Evolutionary conservation across 2,888 invertebrate genomes (phyloP).

Genomic region (Coleophora flavipennella): DNA sequence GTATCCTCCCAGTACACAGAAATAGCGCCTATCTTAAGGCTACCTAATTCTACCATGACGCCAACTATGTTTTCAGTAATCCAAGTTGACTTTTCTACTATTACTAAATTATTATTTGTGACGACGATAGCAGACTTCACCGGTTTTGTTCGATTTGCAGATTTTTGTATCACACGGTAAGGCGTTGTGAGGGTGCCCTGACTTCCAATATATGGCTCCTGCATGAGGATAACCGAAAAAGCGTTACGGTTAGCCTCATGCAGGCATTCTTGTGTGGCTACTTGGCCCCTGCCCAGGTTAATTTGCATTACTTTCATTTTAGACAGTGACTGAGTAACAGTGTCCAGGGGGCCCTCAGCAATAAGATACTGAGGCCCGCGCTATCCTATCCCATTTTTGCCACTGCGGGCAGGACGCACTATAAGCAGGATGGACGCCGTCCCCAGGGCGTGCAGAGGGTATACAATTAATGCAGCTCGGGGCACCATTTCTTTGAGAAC

Average conservation of each 20-base stretch:
- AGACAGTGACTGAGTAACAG: no score
- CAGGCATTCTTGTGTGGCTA: constrained; percentile 10
- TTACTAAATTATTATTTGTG: background rate
- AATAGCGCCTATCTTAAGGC: background rate
- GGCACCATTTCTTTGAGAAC: background rate
- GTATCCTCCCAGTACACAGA: background rate
- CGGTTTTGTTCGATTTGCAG: background rate
- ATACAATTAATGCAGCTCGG: background rate
- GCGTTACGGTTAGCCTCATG: constrained; percentile 4
- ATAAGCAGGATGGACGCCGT: background rate
- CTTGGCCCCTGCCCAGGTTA: background rate
- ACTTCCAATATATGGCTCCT: constrained; percentile 11
- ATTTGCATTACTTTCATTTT: constrained; percentile 9
- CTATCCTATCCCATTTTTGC: constrained; percentile 10
- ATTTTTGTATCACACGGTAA: constrained; percentile 5
- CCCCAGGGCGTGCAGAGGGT: background rate
- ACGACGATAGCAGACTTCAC: constrained; percentile 9
- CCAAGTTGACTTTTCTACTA: background rate
- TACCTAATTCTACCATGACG: background rate
- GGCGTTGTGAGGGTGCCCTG: background rate
- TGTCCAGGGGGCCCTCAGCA: no score
- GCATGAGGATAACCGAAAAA: constrained; percentile 4
- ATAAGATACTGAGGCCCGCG: constrained; percentile 4
- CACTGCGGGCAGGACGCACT: background rate
- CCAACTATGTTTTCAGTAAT: background rate